Evolutionary conservation across 2,888 invertebrate species (phyloP).

Genomic region (Parnassius mnemosyne): DNA sequence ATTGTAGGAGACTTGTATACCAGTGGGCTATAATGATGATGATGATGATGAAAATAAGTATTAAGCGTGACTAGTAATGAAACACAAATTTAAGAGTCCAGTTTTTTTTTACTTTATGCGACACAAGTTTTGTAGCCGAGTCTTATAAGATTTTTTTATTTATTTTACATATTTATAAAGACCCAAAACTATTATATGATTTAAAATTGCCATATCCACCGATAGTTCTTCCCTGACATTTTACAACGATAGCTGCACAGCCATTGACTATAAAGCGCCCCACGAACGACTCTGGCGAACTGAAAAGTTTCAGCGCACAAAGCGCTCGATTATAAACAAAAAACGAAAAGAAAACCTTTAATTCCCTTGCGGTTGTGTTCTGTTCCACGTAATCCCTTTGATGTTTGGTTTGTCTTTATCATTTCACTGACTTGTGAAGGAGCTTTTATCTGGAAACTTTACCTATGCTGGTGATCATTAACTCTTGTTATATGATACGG

Average conservation of each 20-base stretch:
- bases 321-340: conserved; percentile 66
- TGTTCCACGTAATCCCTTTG: conserved; percentile 41
- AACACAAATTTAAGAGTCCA: no score
- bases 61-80: no score
- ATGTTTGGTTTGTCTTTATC: conserved; percentile 41
- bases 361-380: conserved; percentile 46
- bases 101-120: no score
- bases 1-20: no score
- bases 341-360: conserved; percentile 55
- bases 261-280: conserved; percentile 53
- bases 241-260: conserved; percentile 37
- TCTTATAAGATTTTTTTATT: no score
- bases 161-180: no score
- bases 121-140: no score
- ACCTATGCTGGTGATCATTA: background rate
- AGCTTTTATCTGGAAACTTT: conserved; percentile 26
- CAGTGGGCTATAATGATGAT: no score
- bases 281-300: conserved; percentile 45
- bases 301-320: conserved; percentile 46
- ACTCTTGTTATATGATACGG: background rate
- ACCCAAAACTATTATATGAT: background rate
- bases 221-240: conserved; percentile 14
- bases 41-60: no score
- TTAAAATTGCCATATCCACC: conserved; percentile 28
- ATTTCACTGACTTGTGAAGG: conserved; percentile 25